phyloP scores from a whole-genome alignment of 2,888 invertebrate species.

The Drosophila niveifrons region DNA sequence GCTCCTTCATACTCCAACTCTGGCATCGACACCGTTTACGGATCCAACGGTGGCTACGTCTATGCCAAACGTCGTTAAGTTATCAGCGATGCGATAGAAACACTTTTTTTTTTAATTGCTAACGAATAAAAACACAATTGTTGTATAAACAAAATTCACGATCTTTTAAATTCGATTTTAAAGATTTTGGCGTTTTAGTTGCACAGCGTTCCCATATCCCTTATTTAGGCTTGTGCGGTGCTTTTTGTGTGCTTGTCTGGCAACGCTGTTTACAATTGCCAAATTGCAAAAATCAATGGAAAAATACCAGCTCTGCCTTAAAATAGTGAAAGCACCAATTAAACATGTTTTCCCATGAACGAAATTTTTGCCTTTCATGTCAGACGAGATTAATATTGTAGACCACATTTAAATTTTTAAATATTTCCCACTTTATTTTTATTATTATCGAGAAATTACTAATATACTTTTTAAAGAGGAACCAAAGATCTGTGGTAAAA shows the following conservation, averaged over 20 bases:
- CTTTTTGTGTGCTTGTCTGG: too few species aligned
- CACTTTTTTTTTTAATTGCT: conserved; percentile 21
- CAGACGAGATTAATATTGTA: neutral
- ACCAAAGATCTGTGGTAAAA: neutral
- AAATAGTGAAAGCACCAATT: too few species aligned
- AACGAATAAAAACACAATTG: conserved; percentile 7
- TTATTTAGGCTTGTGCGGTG: neutral
- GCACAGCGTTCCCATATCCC: neutral
- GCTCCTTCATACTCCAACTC: conserved; percentile 13
- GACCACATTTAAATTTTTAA: neutral
- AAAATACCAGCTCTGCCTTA: too few species aligned
- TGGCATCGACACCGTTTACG: conserved; percentile 77
- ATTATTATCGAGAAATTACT: neutral
- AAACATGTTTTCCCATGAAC: too few species aligned
- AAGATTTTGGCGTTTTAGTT: neutral
- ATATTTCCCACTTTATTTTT: neutral
- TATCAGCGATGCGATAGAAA: neutral
- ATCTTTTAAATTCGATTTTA: neutral
- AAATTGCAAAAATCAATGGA: too few species aligned
- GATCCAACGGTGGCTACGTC: conserved; percentile 83
- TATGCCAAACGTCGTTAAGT: conserved; percentile 61
- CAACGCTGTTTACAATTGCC: too few species aligned
- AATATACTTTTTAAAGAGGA: neutral
- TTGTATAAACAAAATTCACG: neutral
- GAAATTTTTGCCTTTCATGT: too few species aligned